Evolutionary conservation across 2,113 vertebrate genomes (phyloP).

Genomic region (Marmota monax): DNA sequence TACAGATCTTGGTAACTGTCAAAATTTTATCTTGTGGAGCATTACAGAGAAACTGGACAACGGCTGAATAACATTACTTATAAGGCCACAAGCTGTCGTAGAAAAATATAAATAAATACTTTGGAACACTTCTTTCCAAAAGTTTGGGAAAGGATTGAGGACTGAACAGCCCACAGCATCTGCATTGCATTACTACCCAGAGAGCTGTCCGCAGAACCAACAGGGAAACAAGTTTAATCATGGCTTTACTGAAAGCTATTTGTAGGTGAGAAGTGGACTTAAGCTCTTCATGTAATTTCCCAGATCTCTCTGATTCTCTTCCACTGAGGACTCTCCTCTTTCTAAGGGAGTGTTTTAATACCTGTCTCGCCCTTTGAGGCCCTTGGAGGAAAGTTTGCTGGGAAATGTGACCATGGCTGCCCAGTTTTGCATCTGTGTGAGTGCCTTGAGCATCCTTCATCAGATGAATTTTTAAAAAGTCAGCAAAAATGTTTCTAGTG

Average conservation of each 20-base stretch:
- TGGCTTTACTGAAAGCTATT: neutral
- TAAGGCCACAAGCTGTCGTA: neutral
- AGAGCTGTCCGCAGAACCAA: neutral
- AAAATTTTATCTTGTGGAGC: constrained; percentile 17
- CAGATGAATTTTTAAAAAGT: constrained; percentile 20
- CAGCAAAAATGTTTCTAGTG: constrained; percentile 23
- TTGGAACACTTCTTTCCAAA: neutral
- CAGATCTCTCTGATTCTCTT: neutral
- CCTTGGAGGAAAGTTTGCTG: constrained; percentile 12
- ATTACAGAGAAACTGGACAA: neutral
- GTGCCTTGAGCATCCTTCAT: neutral
- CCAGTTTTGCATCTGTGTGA: neutral
- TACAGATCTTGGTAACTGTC: neutral
- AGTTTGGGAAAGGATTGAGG: neutral
- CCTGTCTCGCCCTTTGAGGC: neutral
- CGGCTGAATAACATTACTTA: neutral
- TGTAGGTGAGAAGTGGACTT: neutral
- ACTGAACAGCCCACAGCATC: neutral
- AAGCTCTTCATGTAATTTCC: neutral
- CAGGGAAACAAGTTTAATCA: neutral
- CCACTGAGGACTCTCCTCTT: neutral
- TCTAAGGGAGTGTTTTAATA: neutral
- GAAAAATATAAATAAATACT: constrained; percentile 30
- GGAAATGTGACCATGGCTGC: neutral
- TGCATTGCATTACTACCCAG: neutral